phyloP scores from a whole-genome alignment of 1,140 invertebrate species.

The Drosophila rhopaloa region DNA sequence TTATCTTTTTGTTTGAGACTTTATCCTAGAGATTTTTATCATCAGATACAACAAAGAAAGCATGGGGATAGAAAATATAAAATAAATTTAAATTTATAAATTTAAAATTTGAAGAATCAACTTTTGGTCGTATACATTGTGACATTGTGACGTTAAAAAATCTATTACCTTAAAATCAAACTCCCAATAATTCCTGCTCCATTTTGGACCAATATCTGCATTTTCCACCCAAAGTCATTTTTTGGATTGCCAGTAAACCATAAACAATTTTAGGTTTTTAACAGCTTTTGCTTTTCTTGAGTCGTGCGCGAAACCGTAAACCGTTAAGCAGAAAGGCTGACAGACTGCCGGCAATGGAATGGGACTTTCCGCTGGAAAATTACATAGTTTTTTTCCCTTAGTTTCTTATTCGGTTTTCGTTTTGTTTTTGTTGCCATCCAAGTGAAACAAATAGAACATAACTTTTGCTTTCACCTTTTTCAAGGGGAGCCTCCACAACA shows the following conservation, averaged over 20 bases:
- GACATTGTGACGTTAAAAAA: no score
- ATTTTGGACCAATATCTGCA: conserved; percentile 31
- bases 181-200: neutral
- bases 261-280: conserved; percentile 49
- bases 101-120: no score
- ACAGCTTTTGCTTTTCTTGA: conserved; percentile 48
- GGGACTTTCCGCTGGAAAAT: conserved; percentile 45
- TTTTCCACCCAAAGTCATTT: conserved; percentile 37
- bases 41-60: no score
- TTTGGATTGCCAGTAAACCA: conserved; percentile 13
- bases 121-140: no score
- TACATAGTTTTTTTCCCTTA: conserved; percentile 44
- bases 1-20: neutral
- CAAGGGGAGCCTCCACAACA: conserved; percentile 57
- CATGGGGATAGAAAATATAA: no score
- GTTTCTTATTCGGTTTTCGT: conserved; percentile 49
- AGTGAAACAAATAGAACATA: conserved; percentile 81
- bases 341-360: conserved; percentile 27
- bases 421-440: conserved; percentile 55
- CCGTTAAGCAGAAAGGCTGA: conserved; percentile 13
- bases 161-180: no score
- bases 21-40: neutral
- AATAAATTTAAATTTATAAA: no score
- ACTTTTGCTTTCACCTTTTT: conserved; percentile 80
- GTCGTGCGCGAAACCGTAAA: conserved; percentile 51